phyloP scores from a whole-genome alignment of 2,113 vertebrate species.

The Heliornis fulica region DNA sequence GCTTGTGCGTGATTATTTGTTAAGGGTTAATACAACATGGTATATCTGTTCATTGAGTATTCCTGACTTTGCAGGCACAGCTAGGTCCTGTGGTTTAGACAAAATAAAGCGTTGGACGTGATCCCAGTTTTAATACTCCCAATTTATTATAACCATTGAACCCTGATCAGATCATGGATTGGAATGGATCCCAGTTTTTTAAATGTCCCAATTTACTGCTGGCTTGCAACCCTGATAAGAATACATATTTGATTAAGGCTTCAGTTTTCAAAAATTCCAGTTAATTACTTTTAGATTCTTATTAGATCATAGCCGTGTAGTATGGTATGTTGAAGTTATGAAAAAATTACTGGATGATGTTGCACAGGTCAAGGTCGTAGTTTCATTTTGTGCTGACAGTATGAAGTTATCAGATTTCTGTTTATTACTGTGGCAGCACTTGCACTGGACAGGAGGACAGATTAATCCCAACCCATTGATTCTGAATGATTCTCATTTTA shows the following conservation, averaged over 20 bases:
- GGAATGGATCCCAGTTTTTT: constrained; percentile 82
- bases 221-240: constrained; percentile 76
- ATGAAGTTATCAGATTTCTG: constrained; percentile 71
- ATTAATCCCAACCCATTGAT: constrained; percentile 48
- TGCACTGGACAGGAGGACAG: constrained; percentile 52
- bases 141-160: constrained; percentile 85
- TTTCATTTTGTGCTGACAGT: constrained; percentile 70
- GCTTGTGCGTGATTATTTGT: constrained; percentile 55
- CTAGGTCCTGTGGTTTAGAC: constrained; percentile 73
- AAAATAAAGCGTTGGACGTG: constrained; percentile 77
- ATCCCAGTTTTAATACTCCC: constrained; percentile 82
- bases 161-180: constrained; percentile 79
- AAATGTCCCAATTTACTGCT: constrained; percentile 80
- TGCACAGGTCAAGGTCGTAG: constrained; percentile 69
- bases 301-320: constrained; percentile 70
- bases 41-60: constrained; percentile 66
- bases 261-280: constrained; percentile 71
- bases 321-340: constrained; percentile 68
- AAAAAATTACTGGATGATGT: constrained; percentile 65
- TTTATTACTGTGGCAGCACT: constrained; percentile 58
- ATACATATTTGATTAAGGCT: constrained; percentile 77
- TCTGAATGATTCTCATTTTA: constrained; percentile 49
- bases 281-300: constrained; percentile 83
- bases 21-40: constrained; percentile 73
- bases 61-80: constrained; percentile 68